Evolutionary conservation across 2,797 vertebrate genomes (phyloP), one percentile per base, ranked within the genome.

Genomic region (Geotria australis): DNA sequence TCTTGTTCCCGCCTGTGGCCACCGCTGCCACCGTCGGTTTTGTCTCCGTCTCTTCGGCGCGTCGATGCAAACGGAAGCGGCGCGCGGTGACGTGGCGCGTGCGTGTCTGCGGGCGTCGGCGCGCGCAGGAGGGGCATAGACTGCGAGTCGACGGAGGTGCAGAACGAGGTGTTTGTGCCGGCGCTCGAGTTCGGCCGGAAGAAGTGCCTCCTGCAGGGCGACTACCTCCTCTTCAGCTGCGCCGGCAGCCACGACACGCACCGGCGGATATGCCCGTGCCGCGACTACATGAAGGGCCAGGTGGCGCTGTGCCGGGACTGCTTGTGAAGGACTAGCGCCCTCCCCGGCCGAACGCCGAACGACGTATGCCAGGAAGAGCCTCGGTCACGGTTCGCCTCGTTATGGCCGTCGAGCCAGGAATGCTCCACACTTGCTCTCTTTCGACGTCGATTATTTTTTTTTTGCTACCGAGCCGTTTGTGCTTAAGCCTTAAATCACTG

Each of bases 281-380:
- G 89, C 61, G 84, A 98, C 79, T 96, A 95, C 67, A 81, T 85
- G 77, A 98, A 96, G 70, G 91, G 91, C 67, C 91, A 98, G 73
- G 91, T 93, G 68, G 91, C 91, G 1, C 77, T 98, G 64, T 98
- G 91, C 66, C 76, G 79, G 56, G 76, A 80, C 73, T 98, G 91
- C 61, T 71, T 79, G 72, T 79, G 76, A 47, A 15, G 12, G 47
- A 15, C 53, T 53, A 46, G 47, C n/a, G 24, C 11, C 57, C 49
- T 45, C 47, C 9, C 7, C 45, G 14, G 57, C 11, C 49, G 59
- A 48, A 48, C 49, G 59, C 89, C 75, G 94, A 67, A 84, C 84
- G 63, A 95, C 86, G 5, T 94, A 98, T 67, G 89, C 79, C 61
- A 79, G 80, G 0, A 84, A 94, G 65, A 91, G 85, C 71, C 79